Percentiles rank a stretch among this genome's conserved stretches.
phyloP scores from a whole-genome alignment of 1,140 invertebrate species.

The Charaxes varanes region DNA sequence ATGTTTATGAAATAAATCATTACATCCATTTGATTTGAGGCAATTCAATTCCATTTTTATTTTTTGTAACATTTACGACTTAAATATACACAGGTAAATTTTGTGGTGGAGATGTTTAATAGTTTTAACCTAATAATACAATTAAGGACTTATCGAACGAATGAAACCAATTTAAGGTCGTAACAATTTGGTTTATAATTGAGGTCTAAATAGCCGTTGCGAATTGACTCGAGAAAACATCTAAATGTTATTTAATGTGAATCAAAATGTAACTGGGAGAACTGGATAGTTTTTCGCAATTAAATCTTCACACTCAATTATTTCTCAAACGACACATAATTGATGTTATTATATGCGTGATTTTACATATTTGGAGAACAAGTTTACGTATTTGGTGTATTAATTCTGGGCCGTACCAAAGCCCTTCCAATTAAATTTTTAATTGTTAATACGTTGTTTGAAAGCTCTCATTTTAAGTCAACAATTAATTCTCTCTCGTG shows the following conservation, averaged over 20 bases:
- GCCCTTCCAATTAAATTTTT: not conserved
- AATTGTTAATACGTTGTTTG: not conserved
- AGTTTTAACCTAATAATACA: conserved; percentile 2
- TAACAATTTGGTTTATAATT: conserved; percentile 4
- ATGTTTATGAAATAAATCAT: too few relatives aligned
- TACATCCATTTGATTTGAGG: too few relatives aligned
- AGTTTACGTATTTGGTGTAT: too few relatives aligned
- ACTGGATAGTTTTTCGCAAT: conserved; percentile 8
- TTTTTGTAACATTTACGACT: too few relatives aligned
- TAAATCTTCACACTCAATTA: conserved; percentile 12
- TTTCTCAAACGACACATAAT: conserved; percentile 10
- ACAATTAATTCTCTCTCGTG: too few relatives aligned
- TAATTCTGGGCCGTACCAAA: not conserved
- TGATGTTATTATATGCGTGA: conserved; percentile 8
- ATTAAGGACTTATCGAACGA: not conserved
- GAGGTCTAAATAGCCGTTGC: conserved; percentile 1
- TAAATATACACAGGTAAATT: too few relatives aligned
- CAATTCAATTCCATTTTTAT: too few relatives aligned
- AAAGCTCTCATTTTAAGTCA: too few relatives aligned
- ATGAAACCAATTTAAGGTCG: not conserved
- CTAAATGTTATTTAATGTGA: conserved; percentile 13
- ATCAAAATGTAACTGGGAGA: conserved; percentile 12
- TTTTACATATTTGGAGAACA: conserved; percentile 1
- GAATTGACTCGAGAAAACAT: conserved; percentile 2
- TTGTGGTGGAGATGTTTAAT: too few relatives aligned